These are phyloP conservation scores for Nothoprocta perdicaria DNA, from an alignment of 2,113 vertebrate genomes.

Conservation along the genomic window DNA sequence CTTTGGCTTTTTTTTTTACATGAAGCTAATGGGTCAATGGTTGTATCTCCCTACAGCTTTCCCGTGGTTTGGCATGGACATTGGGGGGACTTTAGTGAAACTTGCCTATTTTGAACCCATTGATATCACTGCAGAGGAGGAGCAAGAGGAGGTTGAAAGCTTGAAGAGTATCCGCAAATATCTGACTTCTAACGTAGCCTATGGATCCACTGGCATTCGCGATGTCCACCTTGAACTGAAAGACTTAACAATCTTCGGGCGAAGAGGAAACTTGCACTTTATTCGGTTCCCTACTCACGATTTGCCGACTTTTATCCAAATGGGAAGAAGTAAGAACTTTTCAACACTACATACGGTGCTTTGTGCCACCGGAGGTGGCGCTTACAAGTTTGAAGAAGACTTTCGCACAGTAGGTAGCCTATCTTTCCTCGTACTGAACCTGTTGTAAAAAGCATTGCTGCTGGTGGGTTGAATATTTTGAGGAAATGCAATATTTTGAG, in stretches of 20 bases:
- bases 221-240: constrained; percentile 86
- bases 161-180: constrained; percentile 87
- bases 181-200: constrained; percentile 84
- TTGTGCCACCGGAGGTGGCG: constrained; percentile 85
- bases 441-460: background rate
- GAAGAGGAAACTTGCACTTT: constrained; percentile 86
- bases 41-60: constrained; percentile 75
- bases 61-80: constrained; percentile 88
- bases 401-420: constrained; percentile 83
- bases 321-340: constrained; percentile 86
- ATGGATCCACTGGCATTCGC: constrained; percentile 84
- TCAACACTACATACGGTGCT: constrained; percentile 86
- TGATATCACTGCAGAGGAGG: constrained; percentile 86
- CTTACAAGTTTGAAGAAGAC: constrained; percentile 87
- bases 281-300: constrained; percentile 86
- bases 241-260: constrained; percentile 80
- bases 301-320: constrained; percentile 86
- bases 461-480: background rate
- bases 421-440: background rate
- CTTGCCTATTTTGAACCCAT: constrained; percentile 85
- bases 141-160: constrained; percentile 87
- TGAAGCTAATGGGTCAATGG: background rate
- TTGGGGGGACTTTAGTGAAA: constrained; percentile 84
- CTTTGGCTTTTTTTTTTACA: background rate
- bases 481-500: background rate